Base-by-base conservation (phyloP, 37 sponge, comb jelly and placozoan species). In the Theonella swinhoei region DNA sequence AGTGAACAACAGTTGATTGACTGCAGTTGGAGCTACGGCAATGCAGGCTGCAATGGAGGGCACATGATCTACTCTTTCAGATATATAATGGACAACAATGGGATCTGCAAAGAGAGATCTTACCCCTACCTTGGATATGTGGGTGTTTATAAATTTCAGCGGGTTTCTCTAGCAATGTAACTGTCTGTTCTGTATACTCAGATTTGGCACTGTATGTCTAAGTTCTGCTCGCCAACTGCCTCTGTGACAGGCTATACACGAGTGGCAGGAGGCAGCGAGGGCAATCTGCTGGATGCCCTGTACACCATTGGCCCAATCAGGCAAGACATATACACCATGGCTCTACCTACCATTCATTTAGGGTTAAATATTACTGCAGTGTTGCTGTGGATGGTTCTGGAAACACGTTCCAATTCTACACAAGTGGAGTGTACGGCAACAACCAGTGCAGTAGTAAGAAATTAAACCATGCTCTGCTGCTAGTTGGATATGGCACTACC, bases 401-500 rank as follows among this genome's bases (percentile, higher is more conserved):
- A 28, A 59, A 74, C 66, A 73, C 84, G 4, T 89, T 90, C 88
- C 89, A 89, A 77, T 89, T 89, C 87, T 93, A 93, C 79, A 62
- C 42, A 1, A 82, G 81, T 29, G 94, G 94, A 26, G 90, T 94
- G 78, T 90, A 78, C 42, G 58, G 76, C 41, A 85, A 83, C 28
- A 72, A 41, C 26, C 59, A 39, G 70, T 94, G 94, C 82, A 94
- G 94, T 72, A 85, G 83, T 28, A 71, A 42, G 26, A 58, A 80
- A 28, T 79, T 94, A 29, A 85, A 94, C 72, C 94, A 94, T 71
- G 94, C 90, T 30, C 90, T 94, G 7, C 86, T 94, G 70, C 85
- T 80, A 24, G 90, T 87, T 22, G 94, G 94, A 1, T 94, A 90
- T 65, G 92, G 92, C 5, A 78, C 75, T 3, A 2, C 29, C 34